Conservation (phyloP, 2,888 invertebrate genomes). For the Polylopha cassiicola region DNA sequence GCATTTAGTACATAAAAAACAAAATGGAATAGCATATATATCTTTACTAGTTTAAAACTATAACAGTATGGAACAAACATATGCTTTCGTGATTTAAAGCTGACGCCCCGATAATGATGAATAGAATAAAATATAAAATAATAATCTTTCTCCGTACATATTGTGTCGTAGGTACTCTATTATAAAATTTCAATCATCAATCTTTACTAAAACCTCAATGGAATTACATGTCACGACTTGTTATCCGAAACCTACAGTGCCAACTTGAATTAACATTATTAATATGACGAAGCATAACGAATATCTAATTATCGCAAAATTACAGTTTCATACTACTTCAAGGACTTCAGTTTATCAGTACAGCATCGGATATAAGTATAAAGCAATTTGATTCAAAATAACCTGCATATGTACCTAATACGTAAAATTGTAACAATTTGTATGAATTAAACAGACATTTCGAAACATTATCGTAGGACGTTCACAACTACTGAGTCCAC, state of each 20-base stretch:
- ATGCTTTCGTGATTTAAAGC: too few species aligned
- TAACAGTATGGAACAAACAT: slow-evolving; percentile 4
- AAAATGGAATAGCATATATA: too few species aligned
- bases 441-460: too few species aligned
- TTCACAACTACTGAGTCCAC: too few species aligned
- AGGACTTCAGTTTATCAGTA: slow-evolving; percentile 15
- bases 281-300: slow-evolving; percentile 16
- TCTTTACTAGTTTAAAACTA: slow-evolving; percentile 14
- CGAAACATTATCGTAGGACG: too few species aligned
- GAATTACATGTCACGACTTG: not conserved
- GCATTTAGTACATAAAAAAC: slow-evolving; percentile 16
- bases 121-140: too few species aligned
- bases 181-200: slow-evolving; percentile 1
- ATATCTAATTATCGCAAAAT: slow-evolving; percentile 17
- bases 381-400: too few species aligned
- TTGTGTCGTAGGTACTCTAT: too few species aligned
- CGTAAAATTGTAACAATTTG: too few species aligned
- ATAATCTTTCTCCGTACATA: too few species aligned
- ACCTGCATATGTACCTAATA: too few species aligned
- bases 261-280: slow-evolving; percentile 11
- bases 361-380: slow-evolving; percentile 7
- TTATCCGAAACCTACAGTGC: slow-evolving; percentile 5
- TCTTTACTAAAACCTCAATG: not conserved
- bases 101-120: too few species aligned
- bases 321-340: slow-evolving; percentile 17